Evolutionary conservation across 1,140 invertebrate species (phyloP), one percentile per base, ranked within the genome.

Genomic region (Neodiprion lecontei): DNA sequence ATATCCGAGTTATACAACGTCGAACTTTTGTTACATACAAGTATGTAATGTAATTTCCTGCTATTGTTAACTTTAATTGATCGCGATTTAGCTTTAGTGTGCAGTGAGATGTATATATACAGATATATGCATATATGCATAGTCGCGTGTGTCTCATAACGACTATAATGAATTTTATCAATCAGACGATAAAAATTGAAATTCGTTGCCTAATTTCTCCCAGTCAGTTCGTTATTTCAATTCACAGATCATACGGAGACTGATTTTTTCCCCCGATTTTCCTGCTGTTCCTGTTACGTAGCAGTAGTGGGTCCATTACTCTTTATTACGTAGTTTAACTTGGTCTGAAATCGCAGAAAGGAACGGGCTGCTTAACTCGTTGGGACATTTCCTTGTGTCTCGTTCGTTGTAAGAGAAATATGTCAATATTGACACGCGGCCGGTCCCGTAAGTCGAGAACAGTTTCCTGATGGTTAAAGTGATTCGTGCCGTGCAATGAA

Each of bases 341-440:
- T 40, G 2, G 28, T 40, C 28, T 40, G 2, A 40, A 40, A 40
- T 40, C 28, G 28, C 28, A 40, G 28, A 5, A 40, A 40, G 2
- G 5, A 40, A 40, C 28, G 28, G 28, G 28, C 28, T 40, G 28
- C 28, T 40, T 5, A 40, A 40, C 1, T 40, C 28, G 28, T 4
- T 40, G 28, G 28, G 28, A 40, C 28, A 5, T 40, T 40, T 40
- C 28, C 28, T 40, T 5, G 28, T 40, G 28, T 40, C 7, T 72
- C 66, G 14, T 50, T 28, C 49, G 76, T 83, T 85, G 84, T 77
- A 77, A 79, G 79, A 84, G 78, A 84, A 79, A 82, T 77, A 76
- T 79, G 82, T 83, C 82, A 85, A 85, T 85, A 85, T 85, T 85
- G 81, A 85, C 83, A 74, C 74, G 76, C 71, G 48, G 75, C 78